Evolutionary conservation across 2,888 invertebrate genomes (phyloP).

Genomic region (Crossocerus cetratus): DNA sequence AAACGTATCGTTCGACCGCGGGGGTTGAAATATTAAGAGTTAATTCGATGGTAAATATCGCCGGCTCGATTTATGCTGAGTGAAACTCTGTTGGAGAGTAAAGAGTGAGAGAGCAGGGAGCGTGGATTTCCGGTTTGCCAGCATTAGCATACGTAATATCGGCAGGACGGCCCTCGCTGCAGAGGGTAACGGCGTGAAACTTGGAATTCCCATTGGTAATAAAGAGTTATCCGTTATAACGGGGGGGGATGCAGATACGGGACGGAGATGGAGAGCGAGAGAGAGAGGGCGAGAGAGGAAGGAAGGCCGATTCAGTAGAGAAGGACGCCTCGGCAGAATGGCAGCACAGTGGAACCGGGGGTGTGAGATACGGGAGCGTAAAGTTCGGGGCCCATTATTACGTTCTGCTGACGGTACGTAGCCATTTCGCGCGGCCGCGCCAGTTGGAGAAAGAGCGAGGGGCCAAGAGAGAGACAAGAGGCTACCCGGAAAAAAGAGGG

Average conservation of each 20-base stretch:
- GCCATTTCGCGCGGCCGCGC: constrained; percentile 22
- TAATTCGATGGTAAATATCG: no score
- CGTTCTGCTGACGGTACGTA: constrained; percentile 46
- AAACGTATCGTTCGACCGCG: no score
- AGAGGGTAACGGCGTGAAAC: constrained; percentile 43
- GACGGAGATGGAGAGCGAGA: constrained; percentile 16
- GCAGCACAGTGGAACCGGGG: constrained; percentile 20
- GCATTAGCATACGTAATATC: constrained; percentile 67
- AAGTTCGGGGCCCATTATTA: constrained; percentile 56
- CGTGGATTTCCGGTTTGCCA: constrained; percentile 52
- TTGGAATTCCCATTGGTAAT: constrained; percentile 67
- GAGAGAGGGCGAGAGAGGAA: constrained; percentile 10
- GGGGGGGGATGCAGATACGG: constrained; percentile 19
- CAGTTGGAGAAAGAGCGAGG: no score
- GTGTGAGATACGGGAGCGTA: constrained; percentile 43
- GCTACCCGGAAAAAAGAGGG: constrained; percentile 13
- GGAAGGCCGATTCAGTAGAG: neutral
- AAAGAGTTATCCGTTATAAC: constrained; percentile 59
- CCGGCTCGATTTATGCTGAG: no score
- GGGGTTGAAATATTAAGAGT: no score
- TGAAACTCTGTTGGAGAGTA: neutral
- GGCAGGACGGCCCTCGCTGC: constrained; percentile 41
- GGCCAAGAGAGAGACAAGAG: neutral
- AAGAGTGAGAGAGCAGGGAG: no score
- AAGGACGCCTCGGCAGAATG: neutral